These are phyloP conservation scores for Microcebus griseorufus DNA, from an alignment of 2,113 vertebrate genomes.

Conservation along the genomic window DNA sequence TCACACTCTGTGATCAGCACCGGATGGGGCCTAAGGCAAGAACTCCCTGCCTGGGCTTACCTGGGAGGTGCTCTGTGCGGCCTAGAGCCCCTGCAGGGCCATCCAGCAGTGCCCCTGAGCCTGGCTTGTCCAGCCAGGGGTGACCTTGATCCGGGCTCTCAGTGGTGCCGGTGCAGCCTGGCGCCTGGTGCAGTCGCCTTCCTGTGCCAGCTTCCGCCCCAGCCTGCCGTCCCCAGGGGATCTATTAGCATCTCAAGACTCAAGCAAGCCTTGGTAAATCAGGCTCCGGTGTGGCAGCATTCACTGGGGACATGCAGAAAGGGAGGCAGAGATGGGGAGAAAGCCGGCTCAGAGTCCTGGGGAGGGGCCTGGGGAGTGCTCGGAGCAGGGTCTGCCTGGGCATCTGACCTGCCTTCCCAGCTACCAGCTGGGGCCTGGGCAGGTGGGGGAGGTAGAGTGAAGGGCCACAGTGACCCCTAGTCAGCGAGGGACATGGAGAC, in stretches of 20 bases:
- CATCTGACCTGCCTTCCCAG: background rate
- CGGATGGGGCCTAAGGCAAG: background rate
- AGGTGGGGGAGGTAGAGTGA: no score
- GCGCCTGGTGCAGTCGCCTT: background rate
- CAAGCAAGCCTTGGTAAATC: background rate
- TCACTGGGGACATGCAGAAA: background rate
- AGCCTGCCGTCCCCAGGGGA: background rate
- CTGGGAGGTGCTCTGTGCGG: background rate
- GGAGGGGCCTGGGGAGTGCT: background rate
- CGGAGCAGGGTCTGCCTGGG: background rate
- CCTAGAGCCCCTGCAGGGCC: background rate
- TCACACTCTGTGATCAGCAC: background rate
- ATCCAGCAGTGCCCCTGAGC: background rate
- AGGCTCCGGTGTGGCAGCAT: background rate
- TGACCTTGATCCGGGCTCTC: background rate
- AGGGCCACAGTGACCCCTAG: no score
- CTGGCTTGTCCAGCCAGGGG: background rate
- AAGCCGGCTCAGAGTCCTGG: background rate
- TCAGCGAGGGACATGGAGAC: background rate
- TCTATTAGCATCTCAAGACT: slow-evolving; percentile 51
- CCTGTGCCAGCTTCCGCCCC: background rate
- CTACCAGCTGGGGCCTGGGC: background rate
- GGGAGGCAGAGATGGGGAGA: background rate
- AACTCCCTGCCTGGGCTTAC: background rate
- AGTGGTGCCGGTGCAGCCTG: background rate